phyloP scores from a whole-genome alignment of 2,888 invertebrate genomes.

The Yponomeuta evonymella region DNA sequence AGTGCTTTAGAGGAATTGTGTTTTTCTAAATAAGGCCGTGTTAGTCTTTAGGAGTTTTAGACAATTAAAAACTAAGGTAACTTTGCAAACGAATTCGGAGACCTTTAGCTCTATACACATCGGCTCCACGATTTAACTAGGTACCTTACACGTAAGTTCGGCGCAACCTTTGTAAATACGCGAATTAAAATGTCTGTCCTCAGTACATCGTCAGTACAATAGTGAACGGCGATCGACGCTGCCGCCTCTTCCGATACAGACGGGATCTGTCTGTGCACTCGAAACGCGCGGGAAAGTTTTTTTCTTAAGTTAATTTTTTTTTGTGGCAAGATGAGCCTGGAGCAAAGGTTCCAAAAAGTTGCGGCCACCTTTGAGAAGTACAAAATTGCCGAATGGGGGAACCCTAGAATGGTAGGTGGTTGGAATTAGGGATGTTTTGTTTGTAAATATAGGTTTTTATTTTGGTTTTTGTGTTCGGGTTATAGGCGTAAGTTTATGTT shows the following conservation, averaged over 20 bases:
- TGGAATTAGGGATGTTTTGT: not conserved
- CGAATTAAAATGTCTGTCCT: constrained; percentile 1
- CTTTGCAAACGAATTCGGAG: not conserved
- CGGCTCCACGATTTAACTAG: not conserved
- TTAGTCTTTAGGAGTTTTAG: not conserved
- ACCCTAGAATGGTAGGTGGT: constrained; percentile 13
- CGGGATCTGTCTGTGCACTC: constrained; percentile 27
- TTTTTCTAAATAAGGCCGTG: too few relatives aligned
- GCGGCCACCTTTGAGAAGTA: constrained; percentile 64
- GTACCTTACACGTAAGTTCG: not conserved
- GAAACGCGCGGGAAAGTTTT: constrained; percentile 50
- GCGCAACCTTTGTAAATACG: not conserved
- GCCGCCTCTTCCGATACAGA: constrained; percentile 17
- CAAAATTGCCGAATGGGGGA: constrained; percentile 63
- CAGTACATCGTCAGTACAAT: constrained; percentile 4
- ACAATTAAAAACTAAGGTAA: not conserved
- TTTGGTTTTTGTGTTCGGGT: not conserved
- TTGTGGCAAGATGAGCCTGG: constrained; percentile 56
- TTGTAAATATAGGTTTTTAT: not conserved
- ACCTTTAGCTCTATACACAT: not conserved
- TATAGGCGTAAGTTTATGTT: too few relatives aligned
- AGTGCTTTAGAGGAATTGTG: not conserved
- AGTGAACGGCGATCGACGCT: constrained; percentile 39
- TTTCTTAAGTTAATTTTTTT: constrained; percentile 11
- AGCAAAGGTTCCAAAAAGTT: constrained; percentile 62